Base-by-base conservation (phyloP, 2,113 vertebrate genomes). In the Ardeotis arabs region DNA sequence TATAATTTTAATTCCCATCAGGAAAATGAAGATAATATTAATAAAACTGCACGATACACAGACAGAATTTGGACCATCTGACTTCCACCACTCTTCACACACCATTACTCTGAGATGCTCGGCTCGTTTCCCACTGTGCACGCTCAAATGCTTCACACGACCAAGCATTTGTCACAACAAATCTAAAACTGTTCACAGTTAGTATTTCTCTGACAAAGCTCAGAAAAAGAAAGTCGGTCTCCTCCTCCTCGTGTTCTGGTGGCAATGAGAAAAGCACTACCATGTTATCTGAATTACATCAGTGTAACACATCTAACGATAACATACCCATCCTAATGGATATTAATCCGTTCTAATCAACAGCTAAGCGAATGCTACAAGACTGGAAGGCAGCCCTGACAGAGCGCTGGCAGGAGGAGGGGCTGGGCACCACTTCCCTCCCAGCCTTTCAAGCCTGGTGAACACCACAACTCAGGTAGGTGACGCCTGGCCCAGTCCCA, bases 261-360 rank as follows among this genome's bases (percentile, higher is more conserved):
- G 29, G 47, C 80, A 78, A 14, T 2, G 27, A 79, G 60, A 49
- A 44, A 60, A 50, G n/a, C 66, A 19, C 16, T 20, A n/a, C 4
- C 33, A 5, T 5, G 7, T 39, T 53, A 59, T 7, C 37, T 45
- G 7, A 49, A 44, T 11, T 6, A 68, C 41, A 75, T 3, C 14
- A 31, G 28, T 0, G 7, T 6, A 24, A 55, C 6, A 12, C 24
- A 22, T 11, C 73, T 53, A 41, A 27, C 8, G 31, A 12, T 4
- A 31, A 68, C 0, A 22, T 2, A 50, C 11, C 50, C 33, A 17
- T 7, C 2, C n/a, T 10, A 6, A 6, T 15, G 14, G 41, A 44
- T 44, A 44, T 44, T 44, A 44, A 44, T 44, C 64, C 45, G 11
- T 14, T n/a, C 39, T 19, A 5, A 28, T 2, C 53, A 9, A 19